Conservation (phyloP, 2,888 invertebrate genomes). For the Oligia latruncula region DNA sequence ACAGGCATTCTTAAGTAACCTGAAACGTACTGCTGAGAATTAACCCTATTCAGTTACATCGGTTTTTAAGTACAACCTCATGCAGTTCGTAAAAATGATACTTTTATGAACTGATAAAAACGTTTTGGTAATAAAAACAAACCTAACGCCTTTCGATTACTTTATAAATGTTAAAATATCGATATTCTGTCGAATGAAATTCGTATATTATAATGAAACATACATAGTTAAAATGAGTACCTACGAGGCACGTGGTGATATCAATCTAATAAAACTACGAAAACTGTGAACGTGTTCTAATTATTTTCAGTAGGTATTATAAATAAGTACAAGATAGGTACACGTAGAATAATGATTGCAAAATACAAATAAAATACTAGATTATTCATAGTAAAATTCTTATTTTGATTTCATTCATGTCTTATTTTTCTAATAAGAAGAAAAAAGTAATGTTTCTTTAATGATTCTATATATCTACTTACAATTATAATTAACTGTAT, state of each 20-base stretch:
- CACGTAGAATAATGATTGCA: constrained; percentile 31
- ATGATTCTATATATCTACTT: not conserved
- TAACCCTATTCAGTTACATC: constrained; percentile 55
- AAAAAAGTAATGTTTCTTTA: constrained; percentile 2
- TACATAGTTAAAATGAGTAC: not conserved
- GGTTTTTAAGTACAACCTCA: constrained; percentile 30
- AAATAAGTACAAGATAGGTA: not conserved
- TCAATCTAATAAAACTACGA: constrained; percentile 11
- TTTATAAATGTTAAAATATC: not conserved
- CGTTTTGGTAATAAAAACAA: constrained; percentile 24
- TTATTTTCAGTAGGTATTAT: constrained; percentile 14
- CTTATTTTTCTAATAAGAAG: not conserved
- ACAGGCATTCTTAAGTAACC: constrained; percentile 66
- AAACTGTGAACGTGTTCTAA: constrained; percentile 17
- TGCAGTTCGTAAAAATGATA: constrained; percentile 28
- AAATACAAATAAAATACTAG: constrained; percentile 7
- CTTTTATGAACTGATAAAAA: constrained; percentile 20
- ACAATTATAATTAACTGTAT: not conserved
- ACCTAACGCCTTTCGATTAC: not conserved
- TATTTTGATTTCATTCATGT: constrained; percentile 9
- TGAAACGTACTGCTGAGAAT: constrained; percentile 57
- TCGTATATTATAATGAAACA: not conserved
- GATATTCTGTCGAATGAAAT: not conserved
- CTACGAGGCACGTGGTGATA: not conserved
- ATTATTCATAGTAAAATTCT: not conserved